phyloP scores from a whole-genome alignment of 92 coral and sea anemone genomes.

The Zoanthus sansibaricus region DNA sequence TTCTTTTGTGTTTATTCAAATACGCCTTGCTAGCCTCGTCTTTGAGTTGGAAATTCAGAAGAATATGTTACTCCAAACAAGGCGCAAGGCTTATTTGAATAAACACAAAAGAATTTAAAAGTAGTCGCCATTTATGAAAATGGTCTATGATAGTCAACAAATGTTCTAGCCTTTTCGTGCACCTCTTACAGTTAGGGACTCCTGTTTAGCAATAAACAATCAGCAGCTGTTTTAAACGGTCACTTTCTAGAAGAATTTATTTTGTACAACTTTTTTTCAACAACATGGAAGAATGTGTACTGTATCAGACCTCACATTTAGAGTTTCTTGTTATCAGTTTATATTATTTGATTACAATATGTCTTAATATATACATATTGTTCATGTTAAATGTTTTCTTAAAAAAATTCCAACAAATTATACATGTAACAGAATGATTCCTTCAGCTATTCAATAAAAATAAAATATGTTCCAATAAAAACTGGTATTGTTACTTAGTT shows the following conservation, averaged over 20 bases:
- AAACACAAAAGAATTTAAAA: no score
- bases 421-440: conserved; percentile 31
- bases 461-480: conserved; percentile 25
- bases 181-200: conserved; percentile 24
- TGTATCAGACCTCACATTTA: conserved; percentile 15
- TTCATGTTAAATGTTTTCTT: conserved; percentile 31
- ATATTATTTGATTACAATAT: background rate
- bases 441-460: conserved; percentile 36
- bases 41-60: no score
- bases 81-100: no score
- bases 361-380: conserved; percentile 13
- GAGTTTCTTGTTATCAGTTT: no score
- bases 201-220: conserved; percentile 28
- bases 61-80: no score
- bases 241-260: conserved; percentile 33
- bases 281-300: conserved; percentile 34
- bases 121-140: no score
- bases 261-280: conserved; percentile 41
- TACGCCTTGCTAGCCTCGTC: no score
- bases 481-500: conserved; percentile 38
- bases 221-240: conserved; percentile 39
- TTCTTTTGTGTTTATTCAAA: no score
- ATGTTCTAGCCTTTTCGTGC: conserved; percentile 18
- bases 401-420: conserved; percentile 26
- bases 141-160: conserved; percentile 4